Percentiles rank a stretch among this genome's conserved stretches.
These are phyloP conservation scores for Girardinichthys multiradiatus DNA, from an alignment of 2,113 vertebrate genomes.

Conservation along the genomic window DNA sequence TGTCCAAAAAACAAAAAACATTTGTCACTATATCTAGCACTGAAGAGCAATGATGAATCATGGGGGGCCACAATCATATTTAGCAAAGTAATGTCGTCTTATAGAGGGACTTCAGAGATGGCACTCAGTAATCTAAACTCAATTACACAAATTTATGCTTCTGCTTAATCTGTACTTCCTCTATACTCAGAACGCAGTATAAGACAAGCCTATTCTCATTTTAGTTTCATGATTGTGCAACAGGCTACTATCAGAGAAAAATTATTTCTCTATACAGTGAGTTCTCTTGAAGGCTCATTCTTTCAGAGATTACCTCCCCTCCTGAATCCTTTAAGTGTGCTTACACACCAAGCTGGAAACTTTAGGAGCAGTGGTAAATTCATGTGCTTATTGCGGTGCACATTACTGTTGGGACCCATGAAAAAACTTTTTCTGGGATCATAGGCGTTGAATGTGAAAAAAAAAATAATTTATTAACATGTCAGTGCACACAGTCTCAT, in stretches of 20 bases:
- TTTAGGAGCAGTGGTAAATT: background rate
- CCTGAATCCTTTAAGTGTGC: background rate
- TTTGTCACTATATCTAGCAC: background rate
- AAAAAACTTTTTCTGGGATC: background rate
- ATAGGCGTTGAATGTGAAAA: background rate
- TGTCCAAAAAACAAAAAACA: background rate
- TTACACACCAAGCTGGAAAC: background rate
- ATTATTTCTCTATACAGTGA: background rate
- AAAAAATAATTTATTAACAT: too few relatives aligned
- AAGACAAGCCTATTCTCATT: background rate
- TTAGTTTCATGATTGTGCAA: background rate
- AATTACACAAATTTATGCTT: background rate
- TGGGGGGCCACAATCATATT: background rate
- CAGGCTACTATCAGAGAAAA: background rate
- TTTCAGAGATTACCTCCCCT: background rate
- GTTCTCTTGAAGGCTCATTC: slow-evolving; percentile 1
- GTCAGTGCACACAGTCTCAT: background rate
- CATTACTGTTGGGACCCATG: background rate
- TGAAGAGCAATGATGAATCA: background rate
- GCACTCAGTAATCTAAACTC: background rate
- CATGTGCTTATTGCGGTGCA: background rate
- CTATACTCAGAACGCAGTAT: background rate
- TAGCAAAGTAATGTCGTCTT: background rate
- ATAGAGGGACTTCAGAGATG: background rate
- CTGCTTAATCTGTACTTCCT: background rate